Evolutionary conservation across 2,797 vertebrate species (phyloP).

Genomic region (Alectoris magna): DNA sequence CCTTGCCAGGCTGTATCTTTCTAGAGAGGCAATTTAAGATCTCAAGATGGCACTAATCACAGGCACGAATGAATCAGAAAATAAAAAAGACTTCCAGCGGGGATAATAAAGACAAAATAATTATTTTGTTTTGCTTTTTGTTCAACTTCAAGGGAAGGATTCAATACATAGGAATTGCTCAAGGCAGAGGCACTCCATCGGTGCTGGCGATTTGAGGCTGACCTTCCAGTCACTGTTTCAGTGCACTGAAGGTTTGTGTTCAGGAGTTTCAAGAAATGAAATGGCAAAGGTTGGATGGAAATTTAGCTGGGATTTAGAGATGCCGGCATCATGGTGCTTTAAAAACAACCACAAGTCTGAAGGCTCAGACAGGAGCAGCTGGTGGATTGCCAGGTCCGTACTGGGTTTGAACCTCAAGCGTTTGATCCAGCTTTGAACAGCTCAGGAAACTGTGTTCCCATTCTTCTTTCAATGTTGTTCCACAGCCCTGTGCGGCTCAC

Average conservation of each 20-base stretch:
- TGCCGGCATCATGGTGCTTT: not conserved
- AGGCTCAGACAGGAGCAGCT: not conserved
- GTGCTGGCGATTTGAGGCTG: not conserved
- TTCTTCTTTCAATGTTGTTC: not conserved
- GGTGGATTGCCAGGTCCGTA: not conserved
- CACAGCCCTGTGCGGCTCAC: not conserved
- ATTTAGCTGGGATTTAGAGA: not conserved
- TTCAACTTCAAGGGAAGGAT: not conserved
- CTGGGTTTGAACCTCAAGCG: not conserved
- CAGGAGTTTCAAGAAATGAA: not conserved
- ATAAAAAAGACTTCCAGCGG: not conserved
- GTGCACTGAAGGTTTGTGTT: not conserved
- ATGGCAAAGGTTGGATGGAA: not conserved
- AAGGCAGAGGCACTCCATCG: not conserved
- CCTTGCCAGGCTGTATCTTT: not conserved
- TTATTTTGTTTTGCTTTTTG: not conserved
- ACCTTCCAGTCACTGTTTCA: not conserved
- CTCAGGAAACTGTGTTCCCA: slow-evolving; percentile 14
- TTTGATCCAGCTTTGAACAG: slow-evolving; percentile 9
- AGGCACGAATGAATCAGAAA: not conserved
- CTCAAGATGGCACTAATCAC: not conserved
- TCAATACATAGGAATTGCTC: not conserved
- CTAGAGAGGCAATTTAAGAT: not conserved
- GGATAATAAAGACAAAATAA: not conserved
- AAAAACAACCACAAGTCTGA: not conserved